phyloP scores from a whole-genome alignment of 2,113 vertebrate species.

The Zapus hudsonius region DNA sequence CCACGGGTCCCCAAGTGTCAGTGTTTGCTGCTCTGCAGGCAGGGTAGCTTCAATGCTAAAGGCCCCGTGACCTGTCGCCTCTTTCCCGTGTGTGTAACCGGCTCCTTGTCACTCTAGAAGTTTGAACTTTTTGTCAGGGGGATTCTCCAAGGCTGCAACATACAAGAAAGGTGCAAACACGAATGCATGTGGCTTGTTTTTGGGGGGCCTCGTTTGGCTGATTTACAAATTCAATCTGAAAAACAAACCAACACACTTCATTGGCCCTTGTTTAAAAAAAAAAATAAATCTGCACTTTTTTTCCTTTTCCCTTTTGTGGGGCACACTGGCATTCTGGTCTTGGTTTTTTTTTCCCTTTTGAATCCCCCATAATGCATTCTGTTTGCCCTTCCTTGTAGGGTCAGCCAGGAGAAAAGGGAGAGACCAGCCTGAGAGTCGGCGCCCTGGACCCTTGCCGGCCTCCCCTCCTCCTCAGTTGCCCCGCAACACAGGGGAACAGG shows the following conservation, averaged over 20 bases:
- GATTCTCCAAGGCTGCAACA: slow-evolving; percentile 95
- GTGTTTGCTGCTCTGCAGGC: slow-evolving; percentile 88
- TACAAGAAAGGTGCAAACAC: slow-evolving; percentile 99
- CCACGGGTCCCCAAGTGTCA: slow-evolving; percentile 84
- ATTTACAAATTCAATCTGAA: slow-evolving; percentile 85
- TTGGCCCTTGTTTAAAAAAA: slow-evolving; percentile 84
- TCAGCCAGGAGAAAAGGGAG: slow-evolving; percentile 98
- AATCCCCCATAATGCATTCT: slow-evolving; percentile 99
- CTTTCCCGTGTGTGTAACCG: slow-evolving; percentile 81
- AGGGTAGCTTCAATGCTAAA: slow-evolving; percentile 77
- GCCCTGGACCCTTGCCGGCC: slow-evolving; percentile 92
- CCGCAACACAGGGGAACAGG: slow-evolving; percentile 91
- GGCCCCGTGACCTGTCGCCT: slow-evolving; percentile 71
- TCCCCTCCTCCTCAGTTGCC: slow-evolving; percentile 93
- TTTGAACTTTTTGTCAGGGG: slow-evolving; percentile 86
- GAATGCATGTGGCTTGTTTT: slow-evolving; percentile 98
- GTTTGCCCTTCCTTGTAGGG: slow-evolving; percentile 99
- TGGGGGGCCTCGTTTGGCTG: slow-evolving; percentile 92
- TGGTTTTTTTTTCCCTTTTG: slow-evolving; percentile 92
- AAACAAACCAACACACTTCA: slow-evolving; percentile 84
- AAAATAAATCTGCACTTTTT: slow-evolving; percentile 85
- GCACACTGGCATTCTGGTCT: slow-evolving; percentile 91
- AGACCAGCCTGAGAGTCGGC: slow-evolving; percentile 94
- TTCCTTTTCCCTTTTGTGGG: slow-evolving; percentile 86
- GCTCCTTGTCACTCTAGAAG: slow-evolving; percentile 84